Conservation (phyloP, 2,113 vertebrate species). For the Nyctibius bracteatus region DNA sequence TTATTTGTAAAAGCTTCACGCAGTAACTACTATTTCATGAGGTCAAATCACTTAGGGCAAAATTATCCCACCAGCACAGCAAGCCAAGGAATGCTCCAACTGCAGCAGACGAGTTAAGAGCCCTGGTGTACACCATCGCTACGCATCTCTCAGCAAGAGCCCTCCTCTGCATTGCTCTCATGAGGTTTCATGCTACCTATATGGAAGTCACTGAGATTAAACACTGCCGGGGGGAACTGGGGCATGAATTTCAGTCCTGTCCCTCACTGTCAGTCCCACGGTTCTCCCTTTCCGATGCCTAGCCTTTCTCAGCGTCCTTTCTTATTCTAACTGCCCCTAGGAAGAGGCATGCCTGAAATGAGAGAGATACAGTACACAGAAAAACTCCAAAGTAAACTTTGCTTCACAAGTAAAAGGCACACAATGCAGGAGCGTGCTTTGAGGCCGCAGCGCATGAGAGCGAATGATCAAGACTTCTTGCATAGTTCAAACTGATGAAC, state of each 20-base stretch:
- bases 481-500: neutral
- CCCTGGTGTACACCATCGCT: neutral
- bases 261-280: neutral
- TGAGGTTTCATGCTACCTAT: neutral
- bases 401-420: neutral
- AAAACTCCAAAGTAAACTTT: neutral
- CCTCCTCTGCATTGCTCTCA: neutral
- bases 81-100: neutral
- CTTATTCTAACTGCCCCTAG: neutral
- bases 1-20: slow-evolving; percentile 28
- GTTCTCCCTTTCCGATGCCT: neutral
- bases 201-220: neutral
- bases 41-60: neutral
- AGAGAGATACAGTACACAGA: neutral
- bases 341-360: neutral
- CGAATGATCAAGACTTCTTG: neutral
- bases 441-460: neutral
- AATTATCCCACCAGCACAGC: neutral
- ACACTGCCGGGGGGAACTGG: neutral
- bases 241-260: neutral
- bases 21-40: neutral
- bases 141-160: neutral
- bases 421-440: fast-evolving
- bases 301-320: neutral
- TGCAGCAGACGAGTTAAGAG: neutral